Percentiles rank a stretch among this genome's conserved stretches.
Conservation (phyloP, 2,888 invertebrate genomes). For the Tanaodytes sp. region DNA sequence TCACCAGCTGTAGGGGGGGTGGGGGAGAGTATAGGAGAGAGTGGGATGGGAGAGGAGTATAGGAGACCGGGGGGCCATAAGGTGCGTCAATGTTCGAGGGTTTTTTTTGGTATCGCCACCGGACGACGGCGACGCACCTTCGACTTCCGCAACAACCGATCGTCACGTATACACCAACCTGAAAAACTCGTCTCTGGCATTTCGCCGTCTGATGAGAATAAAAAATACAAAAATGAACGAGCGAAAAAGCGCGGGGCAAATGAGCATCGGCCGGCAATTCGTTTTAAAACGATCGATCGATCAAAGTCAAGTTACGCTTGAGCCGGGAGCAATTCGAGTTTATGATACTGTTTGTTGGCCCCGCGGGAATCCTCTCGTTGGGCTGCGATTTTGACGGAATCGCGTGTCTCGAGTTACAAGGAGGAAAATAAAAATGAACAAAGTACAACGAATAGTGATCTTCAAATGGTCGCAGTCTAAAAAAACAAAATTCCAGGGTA, state of each 20-base stretch:
- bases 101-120: constrained; percentile 22
- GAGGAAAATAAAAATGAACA: background rate
- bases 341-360: background rate
- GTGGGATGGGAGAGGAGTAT: no score
- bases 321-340: constrained; percentile 12
- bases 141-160: constrained; percentile 57
- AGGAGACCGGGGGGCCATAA: no score
- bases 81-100: constrained; percentile 36
- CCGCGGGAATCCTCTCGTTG: no score
- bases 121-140: constrained; percentile 43
- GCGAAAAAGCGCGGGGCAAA: background rate
- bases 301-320: constrained; percentile 40
- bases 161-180: constrained; percentile 53
- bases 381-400: background rate
- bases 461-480: no score
- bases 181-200: constrained; percentile 54
- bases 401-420: no score
- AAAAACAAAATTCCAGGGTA: no score
- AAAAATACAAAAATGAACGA: constrained; percentile 4
- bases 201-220: constrained; percentile 5
- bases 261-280: constrained; percentile 9
- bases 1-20: no score
- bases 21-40: no score
- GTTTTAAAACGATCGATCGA: constrained; percentile 35
- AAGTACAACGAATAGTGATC: no score